These are phyloP conservation scores for Dermatophagoides farinae DNA, from an alignment of 1,140 invertebrate species.

Conservation along the genomic window DNA sequence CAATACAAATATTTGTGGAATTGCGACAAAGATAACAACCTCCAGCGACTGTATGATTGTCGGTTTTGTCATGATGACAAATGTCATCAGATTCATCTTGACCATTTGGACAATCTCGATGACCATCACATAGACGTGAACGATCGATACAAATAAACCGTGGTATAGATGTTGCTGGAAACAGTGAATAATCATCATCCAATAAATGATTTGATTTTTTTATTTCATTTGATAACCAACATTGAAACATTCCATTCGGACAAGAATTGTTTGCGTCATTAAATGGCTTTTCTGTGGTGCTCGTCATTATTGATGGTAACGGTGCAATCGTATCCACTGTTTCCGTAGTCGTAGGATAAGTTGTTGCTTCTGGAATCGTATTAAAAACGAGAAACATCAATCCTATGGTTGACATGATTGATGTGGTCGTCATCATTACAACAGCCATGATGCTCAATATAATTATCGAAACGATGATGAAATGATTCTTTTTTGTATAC, in stretches of 20 bases:
- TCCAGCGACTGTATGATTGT: not conserved
- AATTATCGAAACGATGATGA: no score
- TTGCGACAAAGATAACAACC: slow-evolving; percentile 4
- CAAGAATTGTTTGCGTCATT: not conserved
- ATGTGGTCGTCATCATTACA: no score
- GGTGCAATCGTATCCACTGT: no score
- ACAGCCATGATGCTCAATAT: no score
- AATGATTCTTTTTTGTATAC: no score
- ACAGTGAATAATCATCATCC: not conserved
- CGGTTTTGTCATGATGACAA: not conserved
- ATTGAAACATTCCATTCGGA: not conserved
- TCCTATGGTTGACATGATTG: no score
- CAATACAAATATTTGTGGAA: not conserved
- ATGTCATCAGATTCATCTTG: slow-evolving; percentile 41
- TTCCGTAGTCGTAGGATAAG: no score
- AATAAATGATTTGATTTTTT: not conserved
- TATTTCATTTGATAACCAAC: not conserved
- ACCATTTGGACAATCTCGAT: slow-evolving; percentile 57
- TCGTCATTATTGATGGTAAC: not conserved
- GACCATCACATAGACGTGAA: slow-evolving; percentile 52
- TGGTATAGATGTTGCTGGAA: not conserved
- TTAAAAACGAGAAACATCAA: no score
- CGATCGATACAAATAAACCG: not conserved
- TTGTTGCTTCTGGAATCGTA: no score
- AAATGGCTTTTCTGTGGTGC: not conserved